Evolutionary conservation across 2,888 invertebrate genomes (phyloP), one percentile per base, ranked within the genome.

Genomic region (Xestobium rufovillosum): DNA sequence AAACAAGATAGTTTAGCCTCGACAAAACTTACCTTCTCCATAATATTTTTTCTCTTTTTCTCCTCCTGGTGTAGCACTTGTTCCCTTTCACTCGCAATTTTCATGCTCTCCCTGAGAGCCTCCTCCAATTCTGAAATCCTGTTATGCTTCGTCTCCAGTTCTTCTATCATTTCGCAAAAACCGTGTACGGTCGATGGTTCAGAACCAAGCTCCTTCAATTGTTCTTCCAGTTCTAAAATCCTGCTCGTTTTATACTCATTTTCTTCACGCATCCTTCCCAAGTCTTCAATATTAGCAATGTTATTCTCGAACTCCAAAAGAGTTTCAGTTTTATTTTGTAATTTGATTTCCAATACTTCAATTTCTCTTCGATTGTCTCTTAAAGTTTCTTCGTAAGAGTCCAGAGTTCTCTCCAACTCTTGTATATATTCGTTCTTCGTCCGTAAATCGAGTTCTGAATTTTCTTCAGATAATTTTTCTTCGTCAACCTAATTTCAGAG

Each of bases 21-120:
- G n/a, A 8, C 8, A 28, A 13, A 33, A 52, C 53, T 66, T 63
- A 83, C 83, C 74, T 76, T 79, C 52, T 76, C 74, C 51, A 80
- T 66, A 43, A 79, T 76, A 56, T 73, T 72, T 49, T 73, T 75
- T 50, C 77, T 69, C 52, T 71, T 70, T 51, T 71, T 67, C 59
- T 80, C 79, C 60, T 82, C 81, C 49, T 74, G 70, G 52, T 73
- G 72, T 45, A 79, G 71, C 45, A 78, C 74, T 48, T 71, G 71
- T 51, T 81, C 80, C 44, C 79, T 70, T 47, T 82, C 79, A 2
- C 77, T 73, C n/a, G 80, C 76, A 52, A 83, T 76, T 56, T 75
- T 61, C 37, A 83, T 80, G 44, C 85, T 89, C 61, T 88, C 86
- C 41, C 85, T 75, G 41, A 92, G 68, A 12, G 90, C 90, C 49